Percentiles rank a stretch among this genome's conserved stretches.
Evolutionary conservation across 2,113 vertebrate species (phyloP).

Genomic region (Campylomormyrus tamandua): DNA sequence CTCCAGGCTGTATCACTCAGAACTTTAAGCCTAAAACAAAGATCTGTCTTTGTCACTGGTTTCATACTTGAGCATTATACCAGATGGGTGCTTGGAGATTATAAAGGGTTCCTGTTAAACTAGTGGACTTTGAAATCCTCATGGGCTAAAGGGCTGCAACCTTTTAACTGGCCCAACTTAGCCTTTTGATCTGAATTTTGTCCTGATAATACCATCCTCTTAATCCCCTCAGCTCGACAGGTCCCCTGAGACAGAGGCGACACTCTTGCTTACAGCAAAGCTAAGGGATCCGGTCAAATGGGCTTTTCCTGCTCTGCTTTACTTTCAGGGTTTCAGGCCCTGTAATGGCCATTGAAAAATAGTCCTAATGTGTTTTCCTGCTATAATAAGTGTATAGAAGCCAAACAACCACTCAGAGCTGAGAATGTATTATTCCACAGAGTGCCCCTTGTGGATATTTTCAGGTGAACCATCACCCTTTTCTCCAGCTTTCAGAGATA

Average conservation of each 20-base stretch:
- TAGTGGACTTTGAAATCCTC: constrained; percentile 56
- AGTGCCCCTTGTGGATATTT: constrained; percentile 46
- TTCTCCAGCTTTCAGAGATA: constrained; percentile 19
- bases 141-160: constrained; percentile 43
- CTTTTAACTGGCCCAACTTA: constrained; percentile 46
- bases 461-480: constrained; percentile 44
- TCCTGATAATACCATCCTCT: constrained; percentile 39
- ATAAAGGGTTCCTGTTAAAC: constrained; percentile 56
- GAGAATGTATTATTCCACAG: constrained; percentile 51
- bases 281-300: constrained; percentile 12
- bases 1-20: not conserved
- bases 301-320: constrained; percentile 29
- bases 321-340: constrained; percentile 37
- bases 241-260: constrained; percentile 35
- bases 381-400: constrained; percentile 47
- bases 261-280: constrained; percentile 15
- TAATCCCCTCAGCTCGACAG: constrained; percentile 37
- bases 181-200: constrained; percentile 51
- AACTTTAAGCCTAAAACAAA: constrained; percentile 36
- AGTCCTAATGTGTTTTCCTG: constrained; percentile 53
- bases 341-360: constrained; percentile 49
- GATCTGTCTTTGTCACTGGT: constrained; percentile 43
- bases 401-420: constrained; percentile 47
- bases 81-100: constrained; percentile 47
- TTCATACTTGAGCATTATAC: constrained; percentile 51